These are phyloP conservation scores for Cercopithecus neglectus DNA, from an alignment of 2,797 vertebrate genomes.

Conservation along the genomic window DNA sequence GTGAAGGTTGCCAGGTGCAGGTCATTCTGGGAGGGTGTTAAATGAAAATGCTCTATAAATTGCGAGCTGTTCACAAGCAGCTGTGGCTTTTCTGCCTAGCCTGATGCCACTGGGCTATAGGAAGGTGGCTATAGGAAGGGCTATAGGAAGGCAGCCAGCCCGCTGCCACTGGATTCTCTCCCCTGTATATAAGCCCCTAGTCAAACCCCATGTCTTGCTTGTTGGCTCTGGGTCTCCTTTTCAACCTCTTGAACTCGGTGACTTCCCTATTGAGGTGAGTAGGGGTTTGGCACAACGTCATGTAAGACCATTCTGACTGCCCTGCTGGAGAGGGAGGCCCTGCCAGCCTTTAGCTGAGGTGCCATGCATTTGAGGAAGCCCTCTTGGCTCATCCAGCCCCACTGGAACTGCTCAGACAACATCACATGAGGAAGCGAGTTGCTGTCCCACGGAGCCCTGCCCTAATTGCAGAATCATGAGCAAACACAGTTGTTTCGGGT, in stretches of 20 bases:
- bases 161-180: background rate
- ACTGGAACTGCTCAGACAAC: background rate
- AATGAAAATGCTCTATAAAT: background rate
- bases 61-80: rapidly evolving
- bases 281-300: background rate
- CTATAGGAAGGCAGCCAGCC: background rate
- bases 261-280: background rate
- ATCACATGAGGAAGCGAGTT: rapidly evolving
- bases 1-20: background rate
- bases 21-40: background rate
- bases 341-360: background rate
- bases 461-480: background rate
- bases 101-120: background rate
- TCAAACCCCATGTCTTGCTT: background rate
- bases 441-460: background rate
- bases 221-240: background rate
- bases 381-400: background rate
- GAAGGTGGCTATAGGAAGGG: background rate
- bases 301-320: background rate
- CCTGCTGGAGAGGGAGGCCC: background rate
- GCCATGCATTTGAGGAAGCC: background rate
- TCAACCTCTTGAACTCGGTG: background rate
- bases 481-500: background rate
- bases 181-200: background rate
- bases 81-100: background rate